Percentiles rank a stretch among this genome's conserved stretches.
These are phyloP conservation scores for Trichopria drosophilae DNA, from an alignment of 2,888 invertebrate genomes.

Conservation along the genomic window DNA sequence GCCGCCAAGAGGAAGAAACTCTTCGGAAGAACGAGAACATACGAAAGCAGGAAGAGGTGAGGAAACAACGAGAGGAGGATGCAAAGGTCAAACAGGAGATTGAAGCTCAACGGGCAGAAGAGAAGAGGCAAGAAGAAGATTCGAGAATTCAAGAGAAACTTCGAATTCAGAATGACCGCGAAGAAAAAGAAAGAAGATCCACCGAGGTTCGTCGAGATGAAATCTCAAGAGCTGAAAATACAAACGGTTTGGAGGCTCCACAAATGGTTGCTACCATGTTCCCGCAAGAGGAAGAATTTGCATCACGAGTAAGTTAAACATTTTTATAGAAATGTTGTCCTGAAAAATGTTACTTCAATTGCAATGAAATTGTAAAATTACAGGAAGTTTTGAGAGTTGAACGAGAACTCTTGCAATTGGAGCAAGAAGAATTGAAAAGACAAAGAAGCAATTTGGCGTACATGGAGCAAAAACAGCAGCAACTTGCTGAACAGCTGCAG, in stretches of 20 bases:
- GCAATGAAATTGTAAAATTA: too few relatives aligned
- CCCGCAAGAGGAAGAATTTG: slow-evolving; percentile 66
- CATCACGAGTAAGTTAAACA: slow-evolving; percentile 46
- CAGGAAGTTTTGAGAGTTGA: slow-evolving; percentile 77
- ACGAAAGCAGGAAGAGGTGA: slow-evolving; percentile 49
- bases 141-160: slow-evolving; percentile 44
- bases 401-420: slow-evolving; percentile 74
- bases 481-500: slow-evolving; percentile 52
- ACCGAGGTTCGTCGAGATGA: slow-evolving; percentile 47
- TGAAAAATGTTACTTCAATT: too few relatives aligned
- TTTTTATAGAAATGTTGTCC: too few relatives aligned
- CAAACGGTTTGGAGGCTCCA: slow-evolving; percentile 60
- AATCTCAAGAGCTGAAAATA: too few relatives aligned
- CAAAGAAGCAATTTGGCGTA: slow-evolving; percentile 73
- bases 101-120: slow-evolving; percentile 43
- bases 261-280: slow-evolving; percentile 68
- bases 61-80: slow-evolving; percentile 44
- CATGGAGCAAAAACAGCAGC: slow-evolving; percentile 61
- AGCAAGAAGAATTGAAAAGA: slow-evolving; percentile 76
- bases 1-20: slow-evolving; percentile 42
- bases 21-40: slow-evolving; percentile 52
- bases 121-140: slow-evolving; percentile 42
- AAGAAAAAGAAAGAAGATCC: slow-evolving; percentile 52
- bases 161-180: slow-evolving; percentile 46
- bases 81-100: slow-evolving; percentile 40